A percentile compares a stretch with the other conserved stretches of the same genome.
phyloP scores from a whole-genome alignment of 2,888 invertebrate species.

The Netelia fuscicornis region DNA sequence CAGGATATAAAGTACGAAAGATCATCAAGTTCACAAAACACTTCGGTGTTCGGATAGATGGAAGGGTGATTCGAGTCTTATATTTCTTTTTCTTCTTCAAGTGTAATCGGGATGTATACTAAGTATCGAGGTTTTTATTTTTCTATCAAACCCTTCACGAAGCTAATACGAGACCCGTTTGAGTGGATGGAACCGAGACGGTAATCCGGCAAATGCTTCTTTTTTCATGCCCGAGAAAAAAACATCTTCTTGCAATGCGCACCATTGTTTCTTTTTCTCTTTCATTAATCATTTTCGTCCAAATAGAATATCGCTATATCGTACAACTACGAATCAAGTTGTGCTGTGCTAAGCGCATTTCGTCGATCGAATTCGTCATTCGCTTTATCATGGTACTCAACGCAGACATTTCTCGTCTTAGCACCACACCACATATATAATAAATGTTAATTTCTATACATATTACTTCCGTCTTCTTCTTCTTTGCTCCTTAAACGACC shows the following conservation, averaged over 20 bases:
- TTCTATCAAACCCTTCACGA: constrained; percentile 51
- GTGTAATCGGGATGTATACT: constrained; percentile 53
- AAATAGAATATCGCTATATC: constrained; percentile 73
- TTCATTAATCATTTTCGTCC: constrained; percentile 60
- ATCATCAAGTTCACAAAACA: constrained; percentile 11
- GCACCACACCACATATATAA: constrained; percentile 65
- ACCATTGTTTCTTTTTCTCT: constrained; percentile 72
- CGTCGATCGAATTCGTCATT: constrained; percentile 56
- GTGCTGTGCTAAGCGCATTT: constrained; percentile 78
- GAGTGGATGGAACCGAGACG: constrained; percentile 71
- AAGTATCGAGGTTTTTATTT: neutral
- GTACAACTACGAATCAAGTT: constrained; percentile 81
- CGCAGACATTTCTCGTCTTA: constrained; percentile 54
- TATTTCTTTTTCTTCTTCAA: constrained; percentile 53
- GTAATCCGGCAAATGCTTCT: constrained; percentile 12
- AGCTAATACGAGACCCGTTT: constrained; percentile 78
- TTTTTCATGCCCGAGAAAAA: constrained; percentile 28
- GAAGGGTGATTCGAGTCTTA: constrained; percentile 43
- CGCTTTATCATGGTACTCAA: constrained; percentile 45
- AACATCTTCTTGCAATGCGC: constrained; percentile 65
- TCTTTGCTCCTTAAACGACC: constrained; percentile 39
- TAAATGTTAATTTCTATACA: constrained; percentile 66
- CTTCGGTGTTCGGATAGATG: constrained; percentile 27
- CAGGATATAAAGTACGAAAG: constrained; percentile 24
- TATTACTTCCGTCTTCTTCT: constrained; percentile 36